Evolutionary conservation across 2,888 invertebrate species (phyloP).

Genomic region (Schizaphis graminum): DNA sequence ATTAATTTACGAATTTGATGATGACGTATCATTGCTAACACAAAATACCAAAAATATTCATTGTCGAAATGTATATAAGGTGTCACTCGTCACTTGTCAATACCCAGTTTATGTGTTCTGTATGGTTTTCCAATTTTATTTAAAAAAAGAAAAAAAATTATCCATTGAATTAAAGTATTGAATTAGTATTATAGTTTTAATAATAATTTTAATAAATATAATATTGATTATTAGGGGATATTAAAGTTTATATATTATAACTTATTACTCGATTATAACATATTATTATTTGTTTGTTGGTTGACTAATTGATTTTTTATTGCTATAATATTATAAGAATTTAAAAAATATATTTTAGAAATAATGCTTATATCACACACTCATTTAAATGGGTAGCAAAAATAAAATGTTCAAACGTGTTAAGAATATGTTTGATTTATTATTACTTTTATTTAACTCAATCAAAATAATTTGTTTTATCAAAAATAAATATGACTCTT

Average conservation of each 20-base stretch:
- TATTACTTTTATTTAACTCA: not conserved
- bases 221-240: not conserved
- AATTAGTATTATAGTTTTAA: not conserved
- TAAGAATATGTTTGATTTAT: not conserved
- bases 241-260: not conserved
- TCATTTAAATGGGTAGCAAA: not conserved
- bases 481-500: not conserved
- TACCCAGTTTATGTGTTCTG: no score
- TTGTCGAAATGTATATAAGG: not conserved
- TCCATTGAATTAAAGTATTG: no score
- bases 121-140: no score
- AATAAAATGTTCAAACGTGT: not conserved
- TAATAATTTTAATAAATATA: not conserved
- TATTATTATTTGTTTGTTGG: not conserved
- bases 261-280: not conserved
- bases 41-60: not conserved
- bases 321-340: not conserved
- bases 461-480: not conserved
- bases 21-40: not conserved
- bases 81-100: no score
- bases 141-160: no score
- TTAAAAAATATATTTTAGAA: not conserved
- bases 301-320: not conserved
- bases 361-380: not conserved
- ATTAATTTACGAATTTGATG: not conserved